A percentile compares a stretch with the other conserved stretches of the same genome.
Evolutionary conservation across 2,113 vertebrate species (phyloP).

Genomic region (Tiliqua scincoides): DNA sequence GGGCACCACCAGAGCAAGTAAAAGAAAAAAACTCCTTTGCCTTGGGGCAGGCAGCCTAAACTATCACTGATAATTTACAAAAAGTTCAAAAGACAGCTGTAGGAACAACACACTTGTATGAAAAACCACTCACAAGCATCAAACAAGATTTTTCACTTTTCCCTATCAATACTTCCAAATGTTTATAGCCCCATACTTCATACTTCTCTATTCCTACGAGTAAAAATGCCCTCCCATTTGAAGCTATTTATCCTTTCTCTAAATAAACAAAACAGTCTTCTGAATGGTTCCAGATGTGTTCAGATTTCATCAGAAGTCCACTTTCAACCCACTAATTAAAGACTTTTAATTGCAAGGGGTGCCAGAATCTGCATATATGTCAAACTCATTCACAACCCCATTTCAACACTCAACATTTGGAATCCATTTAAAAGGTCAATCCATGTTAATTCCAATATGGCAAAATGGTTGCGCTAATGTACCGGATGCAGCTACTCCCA

Average conservation of each 20-base stretch:
- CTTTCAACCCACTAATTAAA: background rate
- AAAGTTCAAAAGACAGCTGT: slow-evolving; percentile 31
- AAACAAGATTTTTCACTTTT: background rate
- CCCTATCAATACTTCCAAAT: slow-evolving; percentile 34
- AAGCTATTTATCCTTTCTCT: background rate
- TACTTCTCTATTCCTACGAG: slow-evolving; percentile 10
- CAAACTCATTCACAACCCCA: background rate
- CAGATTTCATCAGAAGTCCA: background rate
- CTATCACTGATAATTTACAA: slow-evolving; percentile 34
- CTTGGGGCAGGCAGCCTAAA: background rate
- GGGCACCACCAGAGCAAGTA: slow-evolving; percentile 40
- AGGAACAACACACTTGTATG: background rate
- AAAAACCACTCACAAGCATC: background rate
- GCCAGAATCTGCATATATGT: background rate
- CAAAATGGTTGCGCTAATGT: background rate
- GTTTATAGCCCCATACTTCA: slow-evolving; percentile 13
- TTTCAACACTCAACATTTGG: background rate
- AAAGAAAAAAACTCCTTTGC: slow-evolving; percentile 43
- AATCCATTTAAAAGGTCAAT: background rate
- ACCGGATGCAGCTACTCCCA: background rate
- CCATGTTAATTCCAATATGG: background rate
- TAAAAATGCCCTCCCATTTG: slow-evolving; percentile 19
- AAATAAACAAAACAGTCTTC: background rate
- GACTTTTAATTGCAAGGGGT: background rate
- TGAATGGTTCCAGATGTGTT: background rate